These are phyloP conservation scores for Lepus timidus DNA, from an alignment of 2,113 vertebrate species.

Conservation along the genomic window DNA sequence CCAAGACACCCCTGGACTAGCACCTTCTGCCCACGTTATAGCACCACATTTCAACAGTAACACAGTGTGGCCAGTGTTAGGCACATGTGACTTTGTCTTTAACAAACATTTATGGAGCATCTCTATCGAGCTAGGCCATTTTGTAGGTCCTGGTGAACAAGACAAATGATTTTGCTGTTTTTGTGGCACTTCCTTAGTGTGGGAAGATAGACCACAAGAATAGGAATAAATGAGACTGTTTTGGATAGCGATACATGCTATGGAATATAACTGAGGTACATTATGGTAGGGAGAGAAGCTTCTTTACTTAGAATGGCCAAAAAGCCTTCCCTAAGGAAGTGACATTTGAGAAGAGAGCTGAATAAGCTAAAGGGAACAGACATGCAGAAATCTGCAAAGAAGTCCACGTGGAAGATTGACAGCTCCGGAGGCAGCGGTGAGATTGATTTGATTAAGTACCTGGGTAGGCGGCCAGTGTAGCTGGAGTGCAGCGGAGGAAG, in stretches of 20 bases:
- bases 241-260: background rate
- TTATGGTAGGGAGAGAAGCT: background rate
- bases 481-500: background rate
- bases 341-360: background rate
- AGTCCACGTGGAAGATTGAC: background rate
- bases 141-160: background rate
- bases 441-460: background rate
- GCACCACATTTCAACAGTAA: background rate
- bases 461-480: background rate
- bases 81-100: background rate
- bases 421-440: background rate
- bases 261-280: background rate
- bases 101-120: background rate
- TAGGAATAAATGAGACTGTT: background rate
- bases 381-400: background rate
- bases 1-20: background rate
- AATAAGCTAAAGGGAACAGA: slow-evolving; percentile 3
- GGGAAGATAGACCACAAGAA: background rate
- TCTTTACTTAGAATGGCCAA: background rate
- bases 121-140: background rate
- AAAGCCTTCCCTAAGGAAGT: background rate
- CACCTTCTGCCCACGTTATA: background rate
- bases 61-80: background rate
- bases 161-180: background rate
- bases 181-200: background rate